These are phyloP conservation scores for Lydus trimaculatus DNA, from an alignment of 2,888 invertebrate genomes.

Conservation along the genomic window DNA sequence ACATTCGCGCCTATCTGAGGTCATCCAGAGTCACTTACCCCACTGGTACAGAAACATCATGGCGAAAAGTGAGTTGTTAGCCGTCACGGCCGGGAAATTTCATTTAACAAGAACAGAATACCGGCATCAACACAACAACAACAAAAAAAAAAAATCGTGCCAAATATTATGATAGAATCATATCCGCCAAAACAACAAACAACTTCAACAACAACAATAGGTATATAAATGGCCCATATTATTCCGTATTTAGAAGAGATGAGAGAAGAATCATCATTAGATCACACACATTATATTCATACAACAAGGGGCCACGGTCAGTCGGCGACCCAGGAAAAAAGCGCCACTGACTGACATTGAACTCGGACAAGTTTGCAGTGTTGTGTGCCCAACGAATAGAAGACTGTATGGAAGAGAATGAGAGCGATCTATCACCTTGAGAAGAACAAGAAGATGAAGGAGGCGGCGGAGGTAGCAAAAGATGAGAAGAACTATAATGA, in stretches of 20 bases:
- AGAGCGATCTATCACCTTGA: conserved; percentile 12
- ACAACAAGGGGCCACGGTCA: conserved; percentile 46
- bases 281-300: conserved; percentile 15
- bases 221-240: not conserved
- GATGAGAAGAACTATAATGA: not conserved
- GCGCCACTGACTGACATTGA: conserved; percentile 53
- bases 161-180: not conserved
- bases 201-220: not conserved
- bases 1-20: conserved; percentile 60
- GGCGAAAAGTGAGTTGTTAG: conserved; percentile 48
- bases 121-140: too few relatives aligned
- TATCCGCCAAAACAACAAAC: not conserved
- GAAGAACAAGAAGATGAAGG: not conserved
- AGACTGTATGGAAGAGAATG: conserved; percentile 12
- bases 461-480: not conserved
- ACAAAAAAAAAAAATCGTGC: conserved; percentile 25
- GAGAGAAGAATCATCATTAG: conserved; percentile 37
- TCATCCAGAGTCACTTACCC: conserved; percentile 73
- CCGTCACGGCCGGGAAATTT: conserved; percentile 44
- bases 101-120: conserved; percentile 27
- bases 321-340: conserved; percentile 58
- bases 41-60: conserved; percentile 60
- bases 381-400: conserved; percentile 28
- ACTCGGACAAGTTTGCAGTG: conserved; percentile 41
- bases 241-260: conserved; percentile 22